Evolutionary conservation across 64 coral and sea anemone species (phyloP).

Genomic region (Trachythela sp.): DNA sequence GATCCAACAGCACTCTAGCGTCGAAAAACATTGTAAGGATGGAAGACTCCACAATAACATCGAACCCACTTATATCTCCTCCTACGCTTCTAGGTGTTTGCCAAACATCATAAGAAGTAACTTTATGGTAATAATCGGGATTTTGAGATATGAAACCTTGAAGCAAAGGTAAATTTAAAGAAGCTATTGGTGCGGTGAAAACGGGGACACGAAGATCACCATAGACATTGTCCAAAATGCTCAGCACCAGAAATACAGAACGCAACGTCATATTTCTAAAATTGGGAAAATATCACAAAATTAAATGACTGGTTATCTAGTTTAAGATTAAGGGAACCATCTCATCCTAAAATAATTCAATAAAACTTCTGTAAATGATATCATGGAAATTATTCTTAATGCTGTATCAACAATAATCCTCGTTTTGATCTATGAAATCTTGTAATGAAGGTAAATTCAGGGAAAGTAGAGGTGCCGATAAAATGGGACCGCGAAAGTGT

Average conservation of each 20-base stretch:
- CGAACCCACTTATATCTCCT: neutral
- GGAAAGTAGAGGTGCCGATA: too few species aligned
- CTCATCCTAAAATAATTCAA: too few species aligned
- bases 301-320: too few species aligned
- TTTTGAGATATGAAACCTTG: neutral
- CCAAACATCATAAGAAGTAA: neutral
- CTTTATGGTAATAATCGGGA: neutral
- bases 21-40: neutral
- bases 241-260: neutral
- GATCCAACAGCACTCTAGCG: neutral
- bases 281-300: too few species aligned
- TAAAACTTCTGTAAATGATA: too few species aligned
- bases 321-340: too few species aligned
- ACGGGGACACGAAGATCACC: neutral
- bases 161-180: neutral
- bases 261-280: neutral
- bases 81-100: neutral
- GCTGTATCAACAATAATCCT: too few species aligned
- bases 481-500: too few species aligned
- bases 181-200: neutral
- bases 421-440: too few species aligned
- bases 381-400: too few species aligned
- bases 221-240: neutral
- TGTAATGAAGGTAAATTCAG: too few species aligned
- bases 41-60: neutral